Base-by-base conservation (phyloP, 2,797 vertebrate species). In the Siniperca undulata region DNA sequence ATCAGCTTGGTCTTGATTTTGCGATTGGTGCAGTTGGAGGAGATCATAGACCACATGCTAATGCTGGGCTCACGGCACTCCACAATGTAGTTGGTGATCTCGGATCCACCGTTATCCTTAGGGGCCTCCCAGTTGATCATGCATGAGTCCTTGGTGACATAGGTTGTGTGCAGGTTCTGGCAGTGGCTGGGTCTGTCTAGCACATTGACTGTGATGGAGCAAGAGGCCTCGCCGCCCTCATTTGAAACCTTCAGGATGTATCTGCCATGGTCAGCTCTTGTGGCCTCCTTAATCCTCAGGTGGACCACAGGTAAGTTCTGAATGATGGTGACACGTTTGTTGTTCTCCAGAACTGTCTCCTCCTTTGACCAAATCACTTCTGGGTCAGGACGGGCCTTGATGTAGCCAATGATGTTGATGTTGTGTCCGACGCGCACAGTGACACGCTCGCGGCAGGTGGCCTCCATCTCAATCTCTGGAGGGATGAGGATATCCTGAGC, bases 41-140 rank as follows among this genome's bases (percentile, higher is more conserved):
- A 96, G 82, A 99, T 96, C 93, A 99, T 97, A 61, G 97, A 97
- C 99, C 99, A 99, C 77, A 96, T 94, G 88, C 96, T 97, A 89
- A 98, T 93, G 88, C 95, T 99, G 48, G 98, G 98, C 46, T 99
- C 97, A 74, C 98, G 97, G 81, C 96, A 98, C 90, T 99, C 99
- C 78, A 99, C 98, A 65, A 99, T 99, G 87, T 99, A 99, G 93
- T 99, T 99, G 83, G 97, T 99, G 91, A 99, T 99, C 95, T 99
- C 99, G 10, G 97, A 97, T 81, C 99, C 99, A 78, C 99, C 99
- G 0, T 99, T 99, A 94, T 99, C 99, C 65, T 94, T 91, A 58
- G 99, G 99, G 66, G 97, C 96, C 80, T 99, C 99, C 97, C 98
- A 99, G 90, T 97, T 95, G 38, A 99, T 90, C 95, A 99, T 97